Conservation (phyloP, 2,797 vertebrate genomes). For the Vespertilio murinus region DNA sequence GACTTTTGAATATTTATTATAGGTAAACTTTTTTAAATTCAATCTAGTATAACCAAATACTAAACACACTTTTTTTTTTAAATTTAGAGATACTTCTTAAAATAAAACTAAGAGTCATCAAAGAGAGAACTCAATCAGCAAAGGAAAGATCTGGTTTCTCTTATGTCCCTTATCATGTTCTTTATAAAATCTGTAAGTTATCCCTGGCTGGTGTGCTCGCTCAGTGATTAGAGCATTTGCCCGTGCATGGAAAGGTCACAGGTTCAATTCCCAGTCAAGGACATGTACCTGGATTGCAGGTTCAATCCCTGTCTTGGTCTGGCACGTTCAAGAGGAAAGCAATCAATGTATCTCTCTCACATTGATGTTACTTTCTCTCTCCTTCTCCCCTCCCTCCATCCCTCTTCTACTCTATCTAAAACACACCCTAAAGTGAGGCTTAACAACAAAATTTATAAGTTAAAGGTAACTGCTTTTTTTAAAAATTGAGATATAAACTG, state of each 20-base stretch:
- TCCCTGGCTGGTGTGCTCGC: neutral
- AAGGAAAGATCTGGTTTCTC: neutral
- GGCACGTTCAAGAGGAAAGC: neutral
- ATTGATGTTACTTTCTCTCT: neutral
- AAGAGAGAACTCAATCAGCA: neutral
- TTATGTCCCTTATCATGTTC: neutral
- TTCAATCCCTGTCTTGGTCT: neutral
- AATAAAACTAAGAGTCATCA: conserved; percentile 53
- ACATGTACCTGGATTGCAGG: neutral
- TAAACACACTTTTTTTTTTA: neutral
- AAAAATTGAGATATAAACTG: neutral
- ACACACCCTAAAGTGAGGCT: neutral
- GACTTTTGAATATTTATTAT: conserved; percentile 62
- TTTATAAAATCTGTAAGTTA: conserved; percentile 38
- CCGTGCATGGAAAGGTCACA: neutral
- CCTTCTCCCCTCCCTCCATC: neutral
- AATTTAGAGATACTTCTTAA: conserved; percentile 49
- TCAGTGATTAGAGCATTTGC: neutral
- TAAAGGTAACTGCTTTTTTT: conserved; percentile 11
- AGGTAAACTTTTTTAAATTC: conserved; percentile 47
- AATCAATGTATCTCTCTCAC: neutral
- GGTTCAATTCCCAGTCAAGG: neutral
- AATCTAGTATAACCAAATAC: conserved; percentile 54
- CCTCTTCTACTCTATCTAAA: neutral
- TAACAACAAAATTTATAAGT: neutral